Evolutionary conservation across 2,797 vertebrate genomes (phyloP), one percentile per base, ranked within the genome.

Genomic region (Balearica regulorum): DNA sequence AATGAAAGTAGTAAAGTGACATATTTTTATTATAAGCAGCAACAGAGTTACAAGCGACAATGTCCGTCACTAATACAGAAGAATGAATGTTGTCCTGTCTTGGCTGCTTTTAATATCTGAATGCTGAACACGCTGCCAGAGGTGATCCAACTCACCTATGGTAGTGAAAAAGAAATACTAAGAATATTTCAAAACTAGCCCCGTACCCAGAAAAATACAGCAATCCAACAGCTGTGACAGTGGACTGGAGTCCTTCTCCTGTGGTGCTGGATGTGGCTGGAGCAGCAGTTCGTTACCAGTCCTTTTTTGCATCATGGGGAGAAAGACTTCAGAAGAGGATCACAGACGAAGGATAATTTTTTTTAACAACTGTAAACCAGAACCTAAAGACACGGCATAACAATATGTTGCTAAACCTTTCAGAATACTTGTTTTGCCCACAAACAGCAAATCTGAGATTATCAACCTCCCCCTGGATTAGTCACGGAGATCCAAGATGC

Each of bases 401-500:
- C 9, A 31, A 13, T 29, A 13, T 20, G 8, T 25, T 72, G 13
- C 35, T 69, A 72, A 90, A 80, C 9, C 3, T 3, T n/a, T 65
- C 22, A 17, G 49, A 53, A 79, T 44, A 22, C 37, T 81, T 81
- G 22, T 4, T 31, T 66, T 81, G 70, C 35, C 77, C 46, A 62
- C 17, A 68, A 39, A 26, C 8, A 87, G 31, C 4, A 37, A 68
- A 65, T 53, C 20, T 61, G 53, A 75, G 61, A 43, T 73, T 54
- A 81, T 53, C 35, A 92, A 24, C 22, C 11, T 66, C 11, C 14
- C 10, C 7, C 11, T 37, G 58, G 25, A 49, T 60, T 75, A 57
- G 14, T 75, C 53, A 51, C 0, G 0, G 33, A 64, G 10, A 37
- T 43, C 35, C 75, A 71, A 87, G 29, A 21, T 1, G 12, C 20